phyloP scores from a whole-genome alignment of 2,888 invertebrate genomes.

The Byasa hedistus region DNA sequence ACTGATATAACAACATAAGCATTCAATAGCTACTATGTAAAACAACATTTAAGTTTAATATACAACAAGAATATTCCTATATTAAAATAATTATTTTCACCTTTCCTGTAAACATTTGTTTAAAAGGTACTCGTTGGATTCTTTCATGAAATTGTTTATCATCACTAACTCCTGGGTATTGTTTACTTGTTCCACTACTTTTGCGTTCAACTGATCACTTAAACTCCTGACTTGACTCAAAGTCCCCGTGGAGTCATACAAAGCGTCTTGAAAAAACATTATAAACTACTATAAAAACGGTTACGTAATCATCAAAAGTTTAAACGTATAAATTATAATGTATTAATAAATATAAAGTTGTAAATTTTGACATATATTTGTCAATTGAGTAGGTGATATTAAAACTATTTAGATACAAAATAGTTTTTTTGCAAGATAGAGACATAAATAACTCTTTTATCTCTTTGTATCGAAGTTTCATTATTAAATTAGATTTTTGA shows the following conservation, averaged over 20 bases:
- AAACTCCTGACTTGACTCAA: slow-evolving; percentile 40
- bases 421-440: neutral
- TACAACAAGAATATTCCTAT: too few species aligned
- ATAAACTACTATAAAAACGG: slow-evolving; percentile 16
- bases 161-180: slow-evolving; percentile 62
- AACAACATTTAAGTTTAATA: too few species aligned
- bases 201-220: slow-evolving; percentile 54
- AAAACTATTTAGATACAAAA: neutral
- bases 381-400: neutral
- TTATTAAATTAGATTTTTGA: too few species aligned
- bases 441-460: too few species aligned
- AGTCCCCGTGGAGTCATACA: slow-evolving; percentile 45
- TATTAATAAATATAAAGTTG: slow-evolving; percentile 8
- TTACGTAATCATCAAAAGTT: slow-evolving; percentile 6
- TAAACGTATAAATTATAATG: slow-evolving; percentile 16
- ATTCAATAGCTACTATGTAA: too few species aligned
- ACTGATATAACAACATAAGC: too few species aligned
- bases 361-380: slow-evolving; percentile 19
- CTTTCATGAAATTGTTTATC: slow-evolving; percentile 60
- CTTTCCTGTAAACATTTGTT: slow-evolving; percentile 60
- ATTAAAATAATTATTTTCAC: slow-evolving; percentile 35
- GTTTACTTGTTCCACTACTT: slow-evolving; percentile 60
- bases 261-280: slow-evolving; percentile 48
- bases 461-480: too few species aligned
- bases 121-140: slow-evolving; percentile 60